Evolutionary conservation across 2,797 vertebrate species (phyloP).

Genomic region (Enteromius trimaculatus): DNA sequence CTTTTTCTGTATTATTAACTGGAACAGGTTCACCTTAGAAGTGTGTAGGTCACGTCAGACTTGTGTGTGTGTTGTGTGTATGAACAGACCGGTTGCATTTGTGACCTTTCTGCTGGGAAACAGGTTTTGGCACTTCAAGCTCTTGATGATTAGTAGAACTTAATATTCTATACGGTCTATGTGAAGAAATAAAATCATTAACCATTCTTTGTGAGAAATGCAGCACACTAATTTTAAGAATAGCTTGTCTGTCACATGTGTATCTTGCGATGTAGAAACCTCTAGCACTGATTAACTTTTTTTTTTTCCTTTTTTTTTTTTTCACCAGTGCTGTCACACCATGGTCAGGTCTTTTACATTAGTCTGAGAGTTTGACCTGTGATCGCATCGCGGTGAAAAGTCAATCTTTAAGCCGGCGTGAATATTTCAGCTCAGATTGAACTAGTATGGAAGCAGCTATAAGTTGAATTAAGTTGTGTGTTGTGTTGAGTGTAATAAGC

Average conservation of each 20-base stretch:
- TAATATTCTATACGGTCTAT: neutral
- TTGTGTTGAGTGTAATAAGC: neutral
- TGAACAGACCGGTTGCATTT: neutral
- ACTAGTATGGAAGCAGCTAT: neutral
- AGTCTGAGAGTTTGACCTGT: constrained; percentile 68
- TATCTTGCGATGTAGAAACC: constrained; percentile 3
- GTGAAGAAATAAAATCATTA: neutral
- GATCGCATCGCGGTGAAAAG: constrained; percentile 53
- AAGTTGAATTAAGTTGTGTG: neutral
- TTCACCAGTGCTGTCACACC: constrained; percentile 56
- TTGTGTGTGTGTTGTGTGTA: constrained; percentile 9
- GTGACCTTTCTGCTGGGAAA: constrained; percentile 21
- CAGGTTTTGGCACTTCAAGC: constrained; percentile 19
- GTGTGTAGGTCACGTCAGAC: no score
- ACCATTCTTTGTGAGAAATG: neutral
- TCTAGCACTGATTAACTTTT: constrained; percentile 67
- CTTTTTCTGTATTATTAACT: neutral
- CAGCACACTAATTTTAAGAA: neutral
- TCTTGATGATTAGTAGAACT: neutral
- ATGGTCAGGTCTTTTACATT: constrained; percentile 63
- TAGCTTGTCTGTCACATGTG: neutral
- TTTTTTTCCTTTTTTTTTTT: constrained; percentile 55
- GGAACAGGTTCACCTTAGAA: neutral
- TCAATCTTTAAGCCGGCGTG: constrained; percentile 74
- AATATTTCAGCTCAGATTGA: neutral